A percentile compares a stretch with the other conserved stretches of the same genome.
These are phyloP conservation scores for Anthrax anthrax DNA, from an alignment of 2,888 invertebrate species.

Conservation along the genomic window DNA sequence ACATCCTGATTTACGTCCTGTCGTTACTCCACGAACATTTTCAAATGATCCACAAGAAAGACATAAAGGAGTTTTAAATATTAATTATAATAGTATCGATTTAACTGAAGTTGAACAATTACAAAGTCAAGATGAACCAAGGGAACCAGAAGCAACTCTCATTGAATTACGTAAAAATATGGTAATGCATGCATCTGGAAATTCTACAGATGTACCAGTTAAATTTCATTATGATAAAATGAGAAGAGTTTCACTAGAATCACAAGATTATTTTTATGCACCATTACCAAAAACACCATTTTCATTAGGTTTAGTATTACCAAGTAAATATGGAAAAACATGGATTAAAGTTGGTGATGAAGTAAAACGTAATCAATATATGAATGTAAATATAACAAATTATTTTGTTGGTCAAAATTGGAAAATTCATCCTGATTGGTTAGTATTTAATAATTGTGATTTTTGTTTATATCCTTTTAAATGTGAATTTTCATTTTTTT, in stretches of 20 bases:
- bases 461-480: too few relatives aligned
- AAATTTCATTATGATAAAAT: slow-evolving; percentile 74
- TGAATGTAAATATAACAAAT: slow-evolving; percentile 53
- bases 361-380: slow-evolving; percentile 50
- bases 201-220: slow-evolving; percentile 50
- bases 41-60: slow-evolving; percentile 18
- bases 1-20: slow-evolving; percentile 85
- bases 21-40: slow-evolving; percentile 39
- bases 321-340: slow-evolving; percentile 52
- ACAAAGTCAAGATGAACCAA: slow-evolving; percentile 48
- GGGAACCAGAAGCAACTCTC: slow-evolving; percentile 47
- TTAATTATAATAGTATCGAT: slow-evolving; percentile 95
- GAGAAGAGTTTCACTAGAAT: slow-evolving; percentile 66
- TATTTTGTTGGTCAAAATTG: slow-evolving; percentile 60
- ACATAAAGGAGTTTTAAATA: slow-evolving; percentile 40
- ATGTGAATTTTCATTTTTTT: too few relatives aligned
- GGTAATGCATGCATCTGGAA: slow-evolving; percentile 54
- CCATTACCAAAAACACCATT: slow-evolving; percentile 75
- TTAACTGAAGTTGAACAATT: slow-evolving; percentile 87
- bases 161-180: slow-evolving; percentile 45
- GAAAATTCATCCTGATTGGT: slow-evolving; percentile 78
- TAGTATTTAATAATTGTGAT: slow-evolving; percentile 16
- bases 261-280: slow-evolving; percentile 71
- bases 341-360: slow-evolving; percentile 59
- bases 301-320: slow-evolving; percentile 71